A percentile compares a stretch with the other conserved stretches of the same genome.
phyloP scores from a whole-genome alignment of 2,888 invertebrate genomes.

The Linyphia triangularis region DNA sequence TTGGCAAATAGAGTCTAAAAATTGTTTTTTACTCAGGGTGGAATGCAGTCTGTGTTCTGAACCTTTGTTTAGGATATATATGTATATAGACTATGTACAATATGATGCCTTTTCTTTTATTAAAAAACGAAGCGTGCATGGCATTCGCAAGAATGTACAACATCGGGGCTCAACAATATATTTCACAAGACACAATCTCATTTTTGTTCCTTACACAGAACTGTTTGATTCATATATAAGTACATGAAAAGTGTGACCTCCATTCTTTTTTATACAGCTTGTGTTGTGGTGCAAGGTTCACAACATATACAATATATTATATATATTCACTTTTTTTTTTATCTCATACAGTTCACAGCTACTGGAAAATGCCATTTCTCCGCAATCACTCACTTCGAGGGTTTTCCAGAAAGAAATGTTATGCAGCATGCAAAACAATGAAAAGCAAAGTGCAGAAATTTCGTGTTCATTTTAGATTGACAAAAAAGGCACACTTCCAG shows the following conservation, averaged over 20 bases:
- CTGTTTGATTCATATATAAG: constrained; percentile 68
- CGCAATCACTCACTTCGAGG: not conserved
- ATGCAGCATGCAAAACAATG: constrained; percentile 23
- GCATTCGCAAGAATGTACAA: constrained; percentile 65
- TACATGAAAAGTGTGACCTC: constrained; percentile 71
- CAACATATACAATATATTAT: constrained; percentile 61
- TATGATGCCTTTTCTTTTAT: constrained; percentile 63
- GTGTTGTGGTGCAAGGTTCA: constrained; percentile 58
- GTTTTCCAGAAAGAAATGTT: no score
- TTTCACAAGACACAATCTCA: constrained; percentile 67
- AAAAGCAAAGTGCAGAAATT: no score
- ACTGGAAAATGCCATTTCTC: not conserved
- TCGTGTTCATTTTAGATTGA: no score
- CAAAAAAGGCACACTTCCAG: no score
- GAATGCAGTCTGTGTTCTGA: constrained; percentile 46
- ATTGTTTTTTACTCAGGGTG: no score
- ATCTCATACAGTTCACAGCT: not conserved
- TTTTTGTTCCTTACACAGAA: constrained; percentile 69
- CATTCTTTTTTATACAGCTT: constrained; percentile 41
- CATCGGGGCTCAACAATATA: constrained; percentile 59
- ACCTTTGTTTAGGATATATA: constrained; percentile 12
- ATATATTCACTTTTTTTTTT: constrained; percentile 31
- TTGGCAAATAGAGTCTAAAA: no score
- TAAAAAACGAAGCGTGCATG: constrained; percentile 67
- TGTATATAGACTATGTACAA: constrained; percentile 62